Base-by-base conservation (phyloP, 2,113 vertebrate genomes). In the Pseudopipra pipra region DNA sequence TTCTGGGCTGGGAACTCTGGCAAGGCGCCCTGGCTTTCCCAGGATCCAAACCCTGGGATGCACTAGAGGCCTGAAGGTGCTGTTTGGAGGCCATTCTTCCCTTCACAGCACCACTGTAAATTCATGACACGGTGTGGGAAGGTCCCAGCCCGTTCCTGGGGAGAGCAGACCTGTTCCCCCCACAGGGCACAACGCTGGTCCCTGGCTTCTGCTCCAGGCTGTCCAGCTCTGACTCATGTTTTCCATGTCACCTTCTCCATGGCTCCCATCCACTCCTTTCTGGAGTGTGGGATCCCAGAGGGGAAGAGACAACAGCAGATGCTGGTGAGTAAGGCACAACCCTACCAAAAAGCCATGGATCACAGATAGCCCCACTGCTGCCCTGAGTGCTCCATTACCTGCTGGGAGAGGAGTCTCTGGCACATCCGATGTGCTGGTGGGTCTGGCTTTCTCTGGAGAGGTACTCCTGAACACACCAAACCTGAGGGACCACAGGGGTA, bases 151-250 rank as follows among this genome's bases (percentile, higher is more conserved):
- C 55, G 66, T 55, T 51, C 28, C 56, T 37, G 44, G 22, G 15
- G 15, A 18, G 63, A 55, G 39, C 58, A 62, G 61, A 47, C 7
- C 39, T 63, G 25, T 66, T 13, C 41, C 59, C 62, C 23, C 18
- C 0, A 0, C 65, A 33, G 55, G 61, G 61, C 51, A 74, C 47
- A 35, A 0, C 1, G 0, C 46, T 35, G 52, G 6, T 43, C 24
- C 55, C 37, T 44, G 65, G 8, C 25, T 75, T 31, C 39, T 56
- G 51, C 51, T 20, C 54, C 39, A 54, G 2, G 0, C 61, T 89
- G 65, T 37, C 68, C 70, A 35, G 52, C 39, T 39, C 67, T 43
- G 67, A 15, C 33, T 59, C 33, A 1, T 2, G 31, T 25, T 59
- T 61, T n/a, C 74, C 21, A 8, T n/a, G 46, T n/a, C 43, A 20